Percentiles rank a stretch among this genome's conserved stretches.
These are phyloP conservation scores for Parnassius glacialis DNA, from an alignment of 2,888 invertebrate genomes.

Conservation along the genomic window DNA sequence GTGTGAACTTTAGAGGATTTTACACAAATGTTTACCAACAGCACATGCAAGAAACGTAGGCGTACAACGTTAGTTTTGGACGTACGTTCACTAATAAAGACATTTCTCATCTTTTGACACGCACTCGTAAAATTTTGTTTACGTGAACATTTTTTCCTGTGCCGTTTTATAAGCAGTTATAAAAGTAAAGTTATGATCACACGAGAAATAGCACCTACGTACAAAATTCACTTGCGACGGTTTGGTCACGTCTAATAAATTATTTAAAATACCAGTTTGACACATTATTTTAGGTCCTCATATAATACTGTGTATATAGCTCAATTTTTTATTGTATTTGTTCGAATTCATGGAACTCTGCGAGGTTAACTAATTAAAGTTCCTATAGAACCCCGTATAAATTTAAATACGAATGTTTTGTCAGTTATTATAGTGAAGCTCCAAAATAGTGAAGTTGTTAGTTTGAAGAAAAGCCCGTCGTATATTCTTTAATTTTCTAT, in stretches of 20 bases:
- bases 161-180: slow-evolving; percentile 41
- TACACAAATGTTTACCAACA: slow-evolving; percentile 22
- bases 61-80: slow-evolving; percentile 49
- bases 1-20: slow-evolving; percentile 16
- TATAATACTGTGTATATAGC: slow-evolving; percentile 9
- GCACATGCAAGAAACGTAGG: slow-evolving; percentile 47
- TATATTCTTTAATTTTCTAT: background rate
- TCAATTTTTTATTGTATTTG: slow-evolving; percentile 3
- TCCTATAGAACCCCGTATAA: background rate
- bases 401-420: slow-evolving; percentile 6
- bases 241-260: slow-evolving; percentile 33
- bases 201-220: slow-evolving; percentile 39
- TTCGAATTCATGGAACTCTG: slow-evolving; percentile 7
- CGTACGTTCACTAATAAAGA: slow-evolving; percentile 62
- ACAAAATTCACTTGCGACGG: slow-evolving; percentile 25
- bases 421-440: background rate
- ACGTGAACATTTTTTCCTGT: slow-evolving; percentile 46
- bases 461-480: slow-evolving; percentile 1
- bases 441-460: background rate
- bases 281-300: slow-evolving; percentile 23
- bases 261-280: slow-evolving; percentile 32
- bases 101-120: slow-evolving; percentile 60
- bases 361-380: slow-evolving; percentile 1
- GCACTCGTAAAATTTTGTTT: slow-evolving; percentile 56
- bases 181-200: slow-evolving; percentile 39